Evolutionary conservation across 2,797 vertebrate genomes (phyloP).

Genomic region (Danio tinwini): DNA sequence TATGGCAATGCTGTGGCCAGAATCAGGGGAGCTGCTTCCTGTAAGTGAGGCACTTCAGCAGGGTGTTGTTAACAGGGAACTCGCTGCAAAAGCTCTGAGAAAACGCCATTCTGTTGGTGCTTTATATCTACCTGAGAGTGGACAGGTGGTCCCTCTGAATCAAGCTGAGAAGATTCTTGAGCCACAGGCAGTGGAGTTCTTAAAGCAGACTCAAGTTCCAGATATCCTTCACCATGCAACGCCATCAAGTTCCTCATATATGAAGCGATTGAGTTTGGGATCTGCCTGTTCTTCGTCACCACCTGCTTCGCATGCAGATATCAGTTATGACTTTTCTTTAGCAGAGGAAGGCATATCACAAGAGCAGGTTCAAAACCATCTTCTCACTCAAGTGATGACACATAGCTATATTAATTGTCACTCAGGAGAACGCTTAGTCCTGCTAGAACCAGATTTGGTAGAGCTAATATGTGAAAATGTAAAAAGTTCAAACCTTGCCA

Average conservation of each 20-base stretch:
- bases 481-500: slow-evolving; percentile 37
- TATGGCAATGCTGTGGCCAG: slow-evolving; percentile 89
- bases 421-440: slow-evolving; percentile 85
- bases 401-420: slow-evolving; percentile 88
- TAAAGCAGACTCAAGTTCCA: slow-evolving; percentile 80
- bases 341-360: slow-evolving; percentile 59
- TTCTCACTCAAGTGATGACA: slow-evolving; percentile 86
- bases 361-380: slow-evolving; percentile 69
- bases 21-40: slow-evolving; percentile 87
- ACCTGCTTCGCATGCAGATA: slow-evolving; percentile 54
- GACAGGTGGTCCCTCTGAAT: slow-evolving; percentile 82
- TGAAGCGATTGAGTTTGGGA: slow-evolving; percentile 68
- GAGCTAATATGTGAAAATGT: slow-evolving; percentile 64
- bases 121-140: slow-evolving; percentile 84
- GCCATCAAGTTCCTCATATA: slow-evolving; percentile 67
- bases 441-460: slow-evolving; percentile 82
- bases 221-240: slow-evolving; percentile 80
- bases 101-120: slow-evolving; percentile 81
- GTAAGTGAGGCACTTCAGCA: slow-evolving; percentile 86
- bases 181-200: slow-evolving; percentile 67
- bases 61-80: slow-evolving; percentile 83
- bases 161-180: slow-evolving; percentile 69
- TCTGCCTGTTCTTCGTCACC: slow-evolving; percentile 66
- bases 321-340: slow-evolving; percentile 54
- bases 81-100: slow-evolving; percentile 80